A percentile compares a stretch with the other conserved stretches of the same genome.
Evolutionary conservation across 2,113 vertebrate genomes (phyloP).

Genomic region (Odocoileus virginianus): DNA sequence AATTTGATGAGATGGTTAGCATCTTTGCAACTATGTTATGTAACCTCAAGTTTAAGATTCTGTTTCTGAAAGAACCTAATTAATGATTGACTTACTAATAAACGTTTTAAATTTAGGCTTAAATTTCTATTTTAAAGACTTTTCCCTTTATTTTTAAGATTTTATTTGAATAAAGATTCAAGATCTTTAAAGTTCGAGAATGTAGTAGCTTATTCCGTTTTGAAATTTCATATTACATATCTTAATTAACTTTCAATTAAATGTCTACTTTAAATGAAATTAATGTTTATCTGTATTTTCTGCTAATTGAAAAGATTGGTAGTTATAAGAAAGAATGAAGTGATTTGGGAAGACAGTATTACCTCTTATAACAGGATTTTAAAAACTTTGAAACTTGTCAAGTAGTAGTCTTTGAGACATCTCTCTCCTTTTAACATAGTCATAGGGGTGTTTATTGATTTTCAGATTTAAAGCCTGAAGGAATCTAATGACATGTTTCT

Average conservation of each 20-base stretch:
- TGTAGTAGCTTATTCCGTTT: neutral
- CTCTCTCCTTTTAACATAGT: neutral
- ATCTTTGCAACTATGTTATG: neutral
- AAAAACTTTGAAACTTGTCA: neutral
- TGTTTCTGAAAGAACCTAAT: neutral
- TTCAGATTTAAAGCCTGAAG: slow-evolving; percentile 25
- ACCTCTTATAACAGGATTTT: neutral
- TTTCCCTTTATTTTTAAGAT: neutral
- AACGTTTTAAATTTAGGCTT: neutral
- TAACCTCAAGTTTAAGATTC: neutral
- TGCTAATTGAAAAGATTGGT: neutral
- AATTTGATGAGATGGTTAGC: neutral
- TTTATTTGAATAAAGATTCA: neutral
- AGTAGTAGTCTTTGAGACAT: neutral
- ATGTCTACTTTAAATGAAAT: neutral
- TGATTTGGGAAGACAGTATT: neutral
- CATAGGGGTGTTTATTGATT: neutral
- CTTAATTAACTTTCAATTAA: neutral
- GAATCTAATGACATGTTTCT: neutral
- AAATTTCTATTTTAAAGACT: neutral
- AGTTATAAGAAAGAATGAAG: neutral
- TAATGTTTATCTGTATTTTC: neutral
- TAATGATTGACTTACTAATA: neutral
- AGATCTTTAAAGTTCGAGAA: neutral
- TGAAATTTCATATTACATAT: neutral